These are phyloP conservation scores for Allophyes oxyacanthae DNA, from an alignment of 2,888 invertebrate species.

Conservation along the genomic window DNA sequence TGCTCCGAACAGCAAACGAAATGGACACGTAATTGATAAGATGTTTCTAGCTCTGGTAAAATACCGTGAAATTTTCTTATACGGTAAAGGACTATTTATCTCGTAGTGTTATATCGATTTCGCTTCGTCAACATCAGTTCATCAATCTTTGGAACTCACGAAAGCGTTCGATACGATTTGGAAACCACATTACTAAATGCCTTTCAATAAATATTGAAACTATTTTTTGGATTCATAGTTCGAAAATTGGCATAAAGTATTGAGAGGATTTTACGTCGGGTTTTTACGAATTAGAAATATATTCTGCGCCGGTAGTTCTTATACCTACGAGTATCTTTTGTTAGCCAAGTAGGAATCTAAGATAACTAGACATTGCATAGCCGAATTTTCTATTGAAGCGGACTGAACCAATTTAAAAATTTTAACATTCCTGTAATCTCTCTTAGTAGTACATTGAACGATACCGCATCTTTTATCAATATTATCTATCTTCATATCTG, in stretches of 20 bases:
- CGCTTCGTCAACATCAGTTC: slow-evolving; percentile 43
- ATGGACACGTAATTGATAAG: slow-evolving; percentile 23
- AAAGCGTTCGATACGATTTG: slow-evolving; percentile 19
- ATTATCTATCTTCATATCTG: slow-evolving; percentile 41
- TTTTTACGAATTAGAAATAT: slow-evolving; percentile 1
- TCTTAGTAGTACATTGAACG: slow-evolving; percentile 28
- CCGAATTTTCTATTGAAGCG: slow-evolving; percentile 9
- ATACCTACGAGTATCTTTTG: slow-evolving; percentile 5
- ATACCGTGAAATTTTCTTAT: slow-evolving; percentile 26
- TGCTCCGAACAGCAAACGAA: background rate
- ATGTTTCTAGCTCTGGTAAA: slow-evolving; percentile 12
- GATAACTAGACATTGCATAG: slow-evolving; percentile 1
- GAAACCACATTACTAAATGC: slow-evolving; percentile 28
- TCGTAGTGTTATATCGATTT: slow-evolving; percentile 26
- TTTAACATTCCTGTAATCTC: slow-evolving; percentile 22
- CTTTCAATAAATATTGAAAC: slow-evolving; percentile 12
- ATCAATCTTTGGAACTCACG: slow-evolving; percentile 42
- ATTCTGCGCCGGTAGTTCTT: slow-evolving; percentile 9
- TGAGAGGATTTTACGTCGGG: slow-evolving; percentile 1
- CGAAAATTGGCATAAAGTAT: slow-evolving; percentile 7
- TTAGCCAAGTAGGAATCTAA: background rate
- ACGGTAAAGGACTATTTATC: slow-evolving; percentile 23
- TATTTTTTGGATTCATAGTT: slow-evolving; percentile 25
- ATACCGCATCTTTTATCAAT: slow-evolving; percentile 51
- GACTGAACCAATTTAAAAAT: slow-evolving; percentile 6